phyloP scores from a whole-genome alignment of 2,888 invertebrate species.

The Cephus runcator region DNA sequence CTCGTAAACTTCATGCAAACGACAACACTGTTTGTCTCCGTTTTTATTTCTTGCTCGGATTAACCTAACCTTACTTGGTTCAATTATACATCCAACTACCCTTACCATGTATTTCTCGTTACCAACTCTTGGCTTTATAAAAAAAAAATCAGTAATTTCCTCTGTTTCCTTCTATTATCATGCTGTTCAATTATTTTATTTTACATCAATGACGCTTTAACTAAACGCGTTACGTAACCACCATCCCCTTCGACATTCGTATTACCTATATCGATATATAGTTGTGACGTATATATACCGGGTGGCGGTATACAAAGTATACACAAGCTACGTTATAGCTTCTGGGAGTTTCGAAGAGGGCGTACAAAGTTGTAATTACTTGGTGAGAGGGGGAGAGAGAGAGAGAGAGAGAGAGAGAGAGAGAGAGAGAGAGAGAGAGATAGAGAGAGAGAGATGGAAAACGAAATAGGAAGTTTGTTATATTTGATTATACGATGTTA shows the following conservation, averaged over 20 bases:
- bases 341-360: background rate
- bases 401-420: constrained; percentile 6
- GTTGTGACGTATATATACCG: background rate
- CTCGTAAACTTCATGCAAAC: background rate
- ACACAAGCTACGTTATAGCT: background rate
- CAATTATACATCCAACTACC: background rate
- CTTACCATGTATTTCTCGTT: background rate
- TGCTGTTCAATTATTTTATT: background rate
- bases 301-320: background rate
- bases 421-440: constrained; percentile 7
- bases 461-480: constrained; percentile 9
- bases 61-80: background rate
- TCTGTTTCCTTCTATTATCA: background rate
- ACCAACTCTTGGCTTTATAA: background rate
- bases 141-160: background rate
- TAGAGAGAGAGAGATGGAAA: constrained; percentile 6
- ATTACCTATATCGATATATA: background rate
- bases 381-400: background rate
- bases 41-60: background rate
- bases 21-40: background rate
- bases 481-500: background rate
- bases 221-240: background rate
- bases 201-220: background rate
- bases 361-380: background rate
- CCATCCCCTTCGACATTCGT: background rate